Evolutionary conservation across 2,888 invertebrate genomes (phyloP).

Genomic region (Hypercompe scribonia): DNA sequence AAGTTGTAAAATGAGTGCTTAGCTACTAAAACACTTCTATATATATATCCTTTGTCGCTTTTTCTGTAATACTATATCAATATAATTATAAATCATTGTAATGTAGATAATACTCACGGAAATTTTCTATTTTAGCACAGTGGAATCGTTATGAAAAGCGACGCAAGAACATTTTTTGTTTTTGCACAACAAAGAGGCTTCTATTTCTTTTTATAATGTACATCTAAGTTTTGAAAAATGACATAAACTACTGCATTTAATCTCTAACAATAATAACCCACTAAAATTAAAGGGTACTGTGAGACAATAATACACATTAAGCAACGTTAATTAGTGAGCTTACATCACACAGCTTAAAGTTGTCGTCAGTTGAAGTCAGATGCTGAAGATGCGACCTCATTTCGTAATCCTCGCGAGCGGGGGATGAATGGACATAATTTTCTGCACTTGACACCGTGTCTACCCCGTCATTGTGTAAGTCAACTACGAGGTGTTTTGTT

Average conservation of each 20-base stretch:
- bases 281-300: neutral
- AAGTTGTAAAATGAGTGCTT: too few species aligned
- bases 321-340: conserved; percentile 64
- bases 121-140: too few species aligned
- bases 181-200: neutral
- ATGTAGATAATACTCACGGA: too few species aligned
- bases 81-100: too few species aligned
- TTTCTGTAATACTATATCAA: too few species aligned
- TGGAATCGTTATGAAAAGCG: too few species aligned
- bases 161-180: too few species aligned
- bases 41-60: too few species aligned
- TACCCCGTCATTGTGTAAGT: conserved; percentile 74
- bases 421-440: conserved; percentile 85
- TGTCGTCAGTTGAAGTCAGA: conserved; percentile 67
- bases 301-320: conserved; percentile 40
- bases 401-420: conserved; percentile 78
- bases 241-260: neutral
- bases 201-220: neutral
- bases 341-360: conserved; percentile 67
- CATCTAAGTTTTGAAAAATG: neutral
- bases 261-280: neutral
- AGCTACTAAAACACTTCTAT: too few species aligned
- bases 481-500: conserved; percentile 71
- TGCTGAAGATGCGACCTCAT: conserved; percentile 79
- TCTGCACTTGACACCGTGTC: conserved; percentile 84